Evolutionary conservation across 2,113 vertebrate genomes (phyloP), one percentile per base, ranked within the genome.

Genomic region (Oreocharis arfaki): DNA sequence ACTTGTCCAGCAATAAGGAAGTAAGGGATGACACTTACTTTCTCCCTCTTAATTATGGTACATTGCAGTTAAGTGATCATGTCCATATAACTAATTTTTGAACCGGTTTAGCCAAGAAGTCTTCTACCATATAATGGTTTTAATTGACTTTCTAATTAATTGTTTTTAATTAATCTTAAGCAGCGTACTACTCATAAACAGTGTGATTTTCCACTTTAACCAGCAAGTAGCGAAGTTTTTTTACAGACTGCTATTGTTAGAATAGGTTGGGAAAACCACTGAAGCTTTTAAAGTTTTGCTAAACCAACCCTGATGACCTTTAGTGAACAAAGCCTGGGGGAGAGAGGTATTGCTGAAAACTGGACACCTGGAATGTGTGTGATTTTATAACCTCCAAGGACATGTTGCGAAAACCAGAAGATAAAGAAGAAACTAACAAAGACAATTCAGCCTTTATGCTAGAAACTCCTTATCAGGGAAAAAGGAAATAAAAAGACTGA

Each of bases 71-170:
- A 65, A 68, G 22, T 8, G 18, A 84, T 37, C 8, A 2, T 55
- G 35, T 73, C 37, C 14, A 41, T 35, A 18, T 46, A 86, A 71
- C 19, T 68, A 11, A 50, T 50, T 80, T 60, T 63, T 81, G 23
- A 91, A 27, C 37, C 19, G 18, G 3, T 91, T 96, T 88, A 99
- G 99, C 88, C 98, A 99, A 97, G 98, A 99, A 94, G 97, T 99
- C 39, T 99, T 99, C 97, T 98, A 98, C 96, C 98, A 99, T 90
- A 98, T 99, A 79, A 33, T 33, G 8, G 8, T 37, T 78, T 69
- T 28, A 37, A 33, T 53, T 69, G 69, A 24, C 15, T 59, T 77
- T 52, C 27, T 33, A 69, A 60, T 44, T 27, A 28, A 37, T 53
- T 59, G 27, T 5, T 52, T 69, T 77, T 60, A 37, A 60, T 77